These are phyloP conservation scores for Mylabris sibirica DNA, from an alignment of 2,888 invertebrate species.

Conservation along the genomic window DNA sequence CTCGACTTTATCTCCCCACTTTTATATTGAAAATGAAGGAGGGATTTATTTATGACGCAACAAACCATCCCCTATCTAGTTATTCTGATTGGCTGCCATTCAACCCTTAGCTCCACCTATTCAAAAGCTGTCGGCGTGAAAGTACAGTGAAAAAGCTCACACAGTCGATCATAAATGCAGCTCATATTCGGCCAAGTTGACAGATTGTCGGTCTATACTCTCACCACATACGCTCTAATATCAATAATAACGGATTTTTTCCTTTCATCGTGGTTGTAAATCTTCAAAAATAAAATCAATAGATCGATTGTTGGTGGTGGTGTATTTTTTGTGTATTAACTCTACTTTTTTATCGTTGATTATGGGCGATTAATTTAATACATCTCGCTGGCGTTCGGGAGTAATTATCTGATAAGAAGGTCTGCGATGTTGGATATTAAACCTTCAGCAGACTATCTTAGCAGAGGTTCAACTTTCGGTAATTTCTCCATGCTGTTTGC, in stretches of 20 bases:
- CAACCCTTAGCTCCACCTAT: constrained; percentile 52
- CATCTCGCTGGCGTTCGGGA: background rate
- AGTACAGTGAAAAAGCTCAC: constrained; percentile 53
- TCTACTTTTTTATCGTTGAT: constrained; percentile 12
- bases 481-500: constrained; percentile 96
- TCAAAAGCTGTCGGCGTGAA: constrained; percentile 47
- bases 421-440: constrained; percentile 87
- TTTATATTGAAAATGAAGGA: constrained; percentile 40
- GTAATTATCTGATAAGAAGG: constrained; percentile 4
- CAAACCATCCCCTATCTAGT: constrained; percentile 50
- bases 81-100: constrained; percentile 55
- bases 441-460: constrained; percentile 88
- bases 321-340: constrained; percentile 23
- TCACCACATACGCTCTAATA: constrained; percentile 40
- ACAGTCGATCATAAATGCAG: constrained; percentile 60
- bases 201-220: constrained; percentile 46
- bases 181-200: constrained; percentile 51
- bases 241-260: constrained; percentile 23
- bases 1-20: constrained; percentile 41
- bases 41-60: constrained; percentile 56
- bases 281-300: background rate
- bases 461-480: constrained; percentile 90
- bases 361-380: constrained; percentile 14
- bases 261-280: background rate
- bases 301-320: constrained; percentile 16